These are phyloP conservation scores for Drosophila borealis DNA, from an alignment of 2,888 invertebrate genomes.

Conservation along the genomic window DNA sequence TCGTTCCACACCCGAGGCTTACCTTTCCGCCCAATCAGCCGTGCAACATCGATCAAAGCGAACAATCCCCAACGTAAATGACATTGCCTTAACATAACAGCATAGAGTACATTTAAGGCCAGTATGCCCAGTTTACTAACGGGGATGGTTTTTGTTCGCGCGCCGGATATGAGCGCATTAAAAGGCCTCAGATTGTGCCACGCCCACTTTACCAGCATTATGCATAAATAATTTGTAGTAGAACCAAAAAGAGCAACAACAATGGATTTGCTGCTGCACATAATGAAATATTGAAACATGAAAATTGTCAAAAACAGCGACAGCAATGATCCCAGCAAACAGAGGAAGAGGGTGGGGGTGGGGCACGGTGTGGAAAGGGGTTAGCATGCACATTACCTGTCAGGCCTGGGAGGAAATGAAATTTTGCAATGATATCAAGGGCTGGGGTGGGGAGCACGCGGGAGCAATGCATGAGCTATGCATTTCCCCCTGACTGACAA, in stretches of 20 bases:
- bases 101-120: background rate
- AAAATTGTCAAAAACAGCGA: slow-evolving; percentile 79
- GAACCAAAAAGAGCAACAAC: slow-evolving; percentile 43
- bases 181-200: slow-evolving; percentile 24
- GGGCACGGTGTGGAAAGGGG: background rate
- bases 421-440: slow-evolving; percentile 68
- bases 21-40: slow-evolving; percentile 15
- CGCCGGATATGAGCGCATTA: slow-evolving; percentile 41
- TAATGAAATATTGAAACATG: slow-evolving; percentile 79
- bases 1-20: background rate
- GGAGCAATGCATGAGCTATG: slow-evolving; percentile 36
- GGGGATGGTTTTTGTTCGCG: slow-evolving; percentile 18
- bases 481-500: slow-evolving; percentile 55
- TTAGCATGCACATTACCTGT: slow-evolving; percentile 66
- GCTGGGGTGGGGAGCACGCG: background rate
- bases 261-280: slow-evolving; percentile 53
- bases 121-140: background rate
- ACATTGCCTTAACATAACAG: slow-evolving; percentile 21
- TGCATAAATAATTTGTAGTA: slow-evolving; percentile 73
- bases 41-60: slow-evolving; percentile 66
- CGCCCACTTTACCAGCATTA: slow-evolving; percentile 56
- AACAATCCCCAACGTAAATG: slow-evolving; percentile 43
- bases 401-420: slow-evolving; percentile 70
- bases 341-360: background rate
- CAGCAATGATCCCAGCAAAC: background rate